Base-by-base conservation (phyloP, 2,888 invertebrate species). In the Oscheius myriophilus region DNA sequence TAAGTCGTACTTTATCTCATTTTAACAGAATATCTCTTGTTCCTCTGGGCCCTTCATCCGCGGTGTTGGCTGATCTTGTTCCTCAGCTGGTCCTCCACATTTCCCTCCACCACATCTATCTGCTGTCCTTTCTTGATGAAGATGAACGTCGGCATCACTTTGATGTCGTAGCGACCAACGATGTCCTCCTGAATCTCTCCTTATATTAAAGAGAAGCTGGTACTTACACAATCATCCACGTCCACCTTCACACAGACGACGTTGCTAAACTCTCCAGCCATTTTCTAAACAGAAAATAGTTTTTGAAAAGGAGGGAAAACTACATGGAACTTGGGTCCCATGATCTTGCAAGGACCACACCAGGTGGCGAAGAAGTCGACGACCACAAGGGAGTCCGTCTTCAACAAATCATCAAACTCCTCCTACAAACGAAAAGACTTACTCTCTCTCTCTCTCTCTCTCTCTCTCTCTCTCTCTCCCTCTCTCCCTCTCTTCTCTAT, bases 131-230 rank as follows among this genome's bases (percentile, higher is more conserved):
- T 78, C 64, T 83, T 86, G 49, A 85, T 72, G 68, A 85, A 83
- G 18, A 83, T 68, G 72, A 85, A 85, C 0, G 85, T 86, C 41
- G 85, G 85, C 85, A 85, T 85, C 52, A 85, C 82, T 55, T 83
- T 80, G 63, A 82, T 74, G 43, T 81, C 78, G 69, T 77, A 84
- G n/a, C 76, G 71, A 18, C 76, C 64, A 21, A 76, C 76, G 45
- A 83, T 71, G 25, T 81, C 81, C 45, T 82, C 82, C 79, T 82
- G 67, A 41, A 81, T 54, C 16, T 25, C n/a, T 12, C 11, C n/a
- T 12, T 51, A 23, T 39, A 11, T 14, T 7, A 52, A 52, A 14
- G 6, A 52, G 4, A 2, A 7, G 6, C 25, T 12, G n/a, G 39
- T 39, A 25, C 76, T 72, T 42, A 78, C 80, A 45, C 74, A 69